Base-by-base conservation (phyloP, 2,888 invertebrate genomes). In the Glaucopsyche alexis region DNA sequence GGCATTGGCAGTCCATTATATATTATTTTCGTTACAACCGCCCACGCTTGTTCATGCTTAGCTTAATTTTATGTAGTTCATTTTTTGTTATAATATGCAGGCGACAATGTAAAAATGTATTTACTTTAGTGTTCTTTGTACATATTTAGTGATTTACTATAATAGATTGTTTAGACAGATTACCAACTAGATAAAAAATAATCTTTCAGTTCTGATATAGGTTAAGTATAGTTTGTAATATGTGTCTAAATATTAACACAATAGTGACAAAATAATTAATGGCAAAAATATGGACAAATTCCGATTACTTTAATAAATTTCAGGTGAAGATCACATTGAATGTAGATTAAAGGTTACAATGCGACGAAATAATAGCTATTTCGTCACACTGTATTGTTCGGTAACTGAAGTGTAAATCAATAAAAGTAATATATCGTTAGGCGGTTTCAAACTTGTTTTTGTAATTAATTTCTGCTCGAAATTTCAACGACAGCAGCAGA, bases 401-500 rank as follows among this genome's bases (percentile, higher is more conserved):
- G 80, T 81, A 81, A 83, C 81, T 83, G 83, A 85, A 83, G 82
- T 83, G 80, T 79, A 85, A 90, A 89, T 90, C 87, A 88, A 87
- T 86, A 87, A 83, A 29, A 29, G 29, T 29, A 38, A 60, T 74
- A 71, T 87, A 87, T 88, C 88, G 82, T 85, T 86, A 88, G 84
- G 85, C 84, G 82, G 84, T 84, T 86, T 84, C 79, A 82, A 87
- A 87, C 83, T 87, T 88, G 86, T 87, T 86, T 85, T 80, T 77
- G 79, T 87, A 88, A 91, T 90, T 88, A 89, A 90, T 89, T 88
- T 87, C 84, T 81, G 84, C 87, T 88, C 84, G 84, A 87, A 85
- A 88, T 85, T 89, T 88, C 86, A 86, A 89, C 88, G 87, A 87
- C 84, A 81, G 81, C 82, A 83, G 81, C 82, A 80, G 83, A 86